Evolutionary conservation across 2,113 vertebrate species (phyloP).

Genomic region (Rhea pennata): DNA sequence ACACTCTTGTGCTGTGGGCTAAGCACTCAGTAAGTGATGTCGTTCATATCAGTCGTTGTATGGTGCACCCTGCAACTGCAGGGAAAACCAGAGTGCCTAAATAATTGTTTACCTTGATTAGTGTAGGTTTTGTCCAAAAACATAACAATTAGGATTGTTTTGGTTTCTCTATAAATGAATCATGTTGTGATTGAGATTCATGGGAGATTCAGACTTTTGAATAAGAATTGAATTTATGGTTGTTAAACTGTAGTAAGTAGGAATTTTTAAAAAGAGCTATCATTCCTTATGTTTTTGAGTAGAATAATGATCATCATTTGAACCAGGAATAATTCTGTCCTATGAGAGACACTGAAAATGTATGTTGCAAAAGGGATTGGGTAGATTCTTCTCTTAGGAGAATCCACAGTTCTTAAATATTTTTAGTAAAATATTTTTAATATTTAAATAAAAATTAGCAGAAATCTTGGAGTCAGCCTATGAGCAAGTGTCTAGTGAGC

Average conservation of each 20-base stretch:
- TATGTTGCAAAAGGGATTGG: not conserved
- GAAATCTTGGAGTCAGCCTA: not conserved
- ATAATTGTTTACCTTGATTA: not conserved
- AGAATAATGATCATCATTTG: not conserved
- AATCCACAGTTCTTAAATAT: not conserved
- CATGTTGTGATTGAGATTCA: not conserved
- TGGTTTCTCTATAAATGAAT: not conserved
- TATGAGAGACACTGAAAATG: not conserved
- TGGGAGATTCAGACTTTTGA: not conserved
- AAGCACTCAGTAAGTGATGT: not conserved
- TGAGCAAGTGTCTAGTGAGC: not conserved
- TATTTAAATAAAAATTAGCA: not conserved
- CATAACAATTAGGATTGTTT: not conserved
- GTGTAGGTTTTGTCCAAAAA: not conserved
- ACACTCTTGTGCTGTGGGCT: not conserved
- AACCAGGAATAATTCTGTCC: not conserved
- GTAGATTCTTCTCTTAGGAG: not conserved
- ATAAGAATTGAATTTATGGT: not conserved
- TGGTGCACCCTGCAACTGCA: not conserved
- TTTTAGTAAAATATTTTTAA: not conserved
- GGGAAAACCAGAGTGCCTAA: not conserved
- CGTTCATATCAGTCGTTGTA: not conserved
- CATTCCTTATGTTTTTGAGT: not conserved
- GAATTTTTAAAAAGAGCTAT: not conserved
- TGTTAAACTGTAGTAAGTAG: not conserved